Evolutionary conservation across 53 echinoderm and acorn worm species (phyloP).

Genomic region (Antedon mediterranea): DNA sequence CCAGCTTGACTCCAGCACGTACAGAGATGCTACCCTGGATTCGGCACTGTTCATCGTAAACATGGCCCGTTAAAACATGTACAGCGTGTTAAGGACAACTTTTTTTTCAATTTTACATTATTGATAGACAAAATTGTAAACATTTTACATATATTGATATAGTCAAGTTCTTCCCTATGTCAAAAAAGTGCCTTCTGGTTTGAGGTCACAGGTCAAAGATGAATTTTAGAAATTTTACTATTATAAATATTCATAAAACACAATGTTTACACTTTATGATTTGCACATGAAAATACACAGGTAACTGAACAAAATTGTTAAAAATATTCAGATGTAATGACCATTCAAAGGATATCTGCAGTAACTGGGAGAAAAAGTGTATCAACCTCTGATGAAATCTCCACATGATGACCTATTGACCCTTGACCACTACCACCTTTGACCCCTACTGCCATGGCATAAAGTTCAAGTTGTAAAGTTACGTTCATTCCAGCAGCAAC

Average conservation of each 20-base stretch:
- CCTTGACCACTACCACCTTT: conserved; percentile 75
- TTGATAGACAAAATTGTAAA: too few species aligned
- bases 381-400: conserved; percentile 81
- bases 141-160: too few species aligned
- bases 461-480: conserved; percentile 52
- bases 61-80: conserved; percentile 75
- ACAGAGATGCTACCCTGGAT: conserved; percentile 29
- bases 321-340: neutral
- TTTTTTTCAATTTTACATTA: too few species aligned
- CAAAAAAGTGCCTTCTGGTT: too few species aligned
- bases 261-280: too few species aligned
- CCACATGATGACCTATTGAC: conserved; percentile 75
- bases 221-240: too few species aligned
- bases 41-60: conserved; percentile 68
- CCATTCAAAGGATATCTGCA: conserved; percentile 65
- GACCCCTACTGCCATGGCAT: conserved; percentile 90
- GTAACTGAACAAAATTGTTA: too few species aligned
- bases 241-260: too few species aligned
- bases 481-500: conserved; percentile 96
- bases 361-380: conserved; percentile 69
- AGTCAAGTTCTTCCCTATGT: too few species aligned
- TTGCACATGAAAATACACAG: too few species aligned
- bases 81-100: neutral
- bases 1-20: conserved; percentile 44
- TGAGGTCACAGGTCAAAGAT: too few species aligned